phyloP scores from a whole-genome alignment of 1,140 invertebrate species.

The Pantala flavescens region DNA sequence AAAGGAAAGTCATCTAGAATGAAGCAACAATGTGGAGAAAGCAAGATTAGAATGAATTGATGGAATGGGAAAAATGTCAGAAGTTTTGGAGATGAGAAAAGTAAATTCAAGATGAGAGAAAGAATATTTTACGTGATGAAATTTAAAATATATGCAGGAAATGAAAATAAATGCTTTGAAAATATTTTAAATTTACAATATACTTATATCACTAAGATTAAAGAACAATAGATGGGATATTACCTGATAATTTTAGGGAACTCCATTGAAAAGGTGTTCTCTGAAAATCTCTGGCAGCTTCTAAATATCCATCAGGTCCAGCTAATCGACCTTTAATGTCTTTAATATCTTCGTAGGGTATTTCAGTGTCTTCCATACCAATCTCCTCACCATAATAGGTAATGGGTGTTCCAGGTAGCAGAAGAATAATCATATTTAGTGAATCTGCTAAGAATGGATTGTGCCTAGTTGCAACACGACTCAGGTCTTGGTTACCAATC shows the following conservation, averaged over 20 bases:
- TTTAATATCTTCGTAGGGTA: slow-evolving; percentile 16
- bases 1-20: too few species aligned
- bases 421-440: slow-evolving; percentile 34
- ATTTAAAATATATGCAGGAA: too few species aligned
- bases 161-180: too few species aligned
- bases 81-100: too few species aligned
- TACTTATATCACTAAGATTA: too few species aligned
- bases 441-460: slow-evolving; percentile 31
- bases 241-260: slow-evolving; percentile 28
- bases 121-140: too few species aligned
- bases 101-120: too few species aligned
- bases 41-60: too few species aligned
- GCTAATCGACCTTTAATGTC: slow-evolving; percentile 25
- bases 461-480: slow-evolving; percentile 29
- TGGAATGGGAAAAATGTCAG: too few species aligned
- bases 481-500: slow-evolving; percentile 32
- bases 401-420: slow-evolving; percentile 39
- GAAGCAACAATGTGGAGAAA: too few species aligned
- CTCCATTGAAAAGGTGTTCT: slow-evolving; percentile 37
- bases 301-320: slow-evolving; percentile 25
- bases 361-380: slow-evolving; percentile 35
- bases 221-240: too few species aligned
- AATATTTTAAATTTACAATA: too few species aligned
- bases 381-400: slow-evolving; percentile 46
- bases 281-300: slow-evolving; percentile 27